Conservation (phyloP, 1,140 invertebrate genomes). For the Sycophila sp. region DNA sequence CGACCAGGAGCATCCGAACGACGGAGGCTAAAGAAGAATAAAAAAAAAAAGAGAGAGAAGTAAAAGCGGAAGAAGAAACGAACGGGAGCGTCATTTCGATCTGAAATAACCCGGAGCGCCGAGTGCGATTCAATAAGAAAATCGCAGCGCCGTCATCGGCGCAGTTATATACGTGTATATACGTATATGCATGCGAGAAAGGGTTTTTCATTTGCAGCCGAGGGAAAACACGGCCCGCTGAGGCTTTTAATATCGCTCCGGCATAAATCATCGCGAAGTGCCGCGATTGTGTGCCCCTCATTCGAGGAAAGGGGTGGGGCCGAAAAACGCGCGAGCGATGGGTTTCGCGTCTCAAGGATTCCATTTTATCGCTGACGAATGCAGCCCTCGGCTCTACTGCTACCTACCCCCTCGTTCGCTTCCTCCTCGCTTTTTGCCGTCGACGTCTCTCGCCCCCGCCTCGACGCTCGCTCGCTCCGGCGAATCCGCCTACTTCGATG, state of each 20-base stretch:
- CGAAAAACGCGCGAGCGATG: neutral
- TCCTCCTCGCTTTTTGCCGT: too few relatives aligned
- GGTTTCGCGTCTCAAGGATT: neutral
- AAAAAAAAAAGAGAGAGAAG: neutral
- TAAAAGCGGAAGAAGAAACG: neutral
- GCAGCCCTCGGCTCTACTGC: too few relatives aligned
- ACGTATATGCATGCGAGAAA: too few relatives aligned
- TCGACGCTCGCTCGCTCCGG: neutral
- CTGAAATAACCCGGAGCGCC: neutral
- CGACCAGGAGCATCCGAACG: neutral
- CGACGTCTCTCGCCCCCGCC: too few relatives aligned
- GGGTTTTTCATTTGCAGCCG: slow-evolving; percentile 33
- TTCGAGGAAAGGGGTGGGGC: neutral
- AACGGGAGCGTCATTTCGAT: slow-evolving; percentile 14
- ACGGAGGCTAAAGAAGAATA: neutral
- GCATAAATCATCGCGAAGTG: neutral
- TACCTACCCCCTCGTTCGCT: neutral
- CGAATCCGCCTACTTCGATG: neutral
- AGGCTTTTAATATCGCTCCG: slow-evolving; percentile 31
- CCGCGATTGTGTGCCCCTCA: neutral
- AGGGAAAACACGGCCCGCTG: too few relatives aligned
- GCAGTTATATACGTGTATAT: too few relatives aligned
- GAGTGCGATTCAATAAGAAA: slow-evolving; percentile 22
- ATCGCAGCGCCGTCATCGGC: slow-evolving; percentile 1
- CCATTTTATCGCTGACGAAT: slow-evolving; percentile 16